Evolutionary conservation across 2,888 invertebrate genomes (phyloP).

Genomic region (Ptilodon capucinus): DNA sequence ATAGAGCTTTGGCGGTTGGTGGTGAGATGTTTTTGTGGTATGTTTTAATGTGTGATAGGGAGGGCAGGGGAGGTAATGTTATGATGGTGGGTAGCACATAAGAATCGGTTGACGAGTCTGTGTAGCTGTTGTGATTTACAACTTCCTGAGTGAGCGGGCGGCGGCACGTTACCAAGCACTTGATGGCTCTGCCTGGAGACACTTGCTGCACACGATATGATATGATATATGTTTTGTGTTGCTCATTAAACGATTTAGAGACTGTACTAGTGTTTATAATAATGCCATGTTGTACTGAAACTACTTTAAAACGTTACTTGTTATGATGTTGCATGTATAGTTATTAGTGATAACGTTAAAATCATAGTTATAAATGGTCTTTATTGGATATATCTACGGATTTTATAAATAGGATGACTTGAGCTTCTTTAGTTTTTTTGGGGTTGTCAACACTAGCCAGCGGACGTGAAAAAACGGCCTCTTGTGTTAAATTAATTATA

Average conservation of each 20-base stretch:
- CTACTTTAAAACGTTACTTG: too few species aligned
- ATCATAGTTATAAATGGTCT: too few species aligned
- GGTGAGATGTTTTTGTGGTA: slow-evolving; percentile 14
- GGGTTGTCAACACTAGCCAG: too few species aligned
- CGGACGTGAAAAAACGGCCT: too few species aligned
- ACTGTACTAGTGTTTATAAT: too few species aligned
- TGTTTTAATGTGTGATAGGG: slow-evolving; percentile 9
- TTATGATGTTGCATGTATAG: too few species aligned
- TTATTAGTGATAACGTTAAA: too few species aligned
- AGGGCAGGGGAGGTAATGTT: slow-evolving; percentile 34
- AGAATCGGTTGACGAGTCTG: slow-evolving; percentile 57
- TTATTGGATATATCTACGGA: too few species aligned
- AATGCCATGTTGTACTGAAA: not conserved
- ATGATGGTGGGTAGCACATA: slow-evolving; percentile 42
- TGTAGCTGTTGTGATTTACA: slow-evolving; percentile 68
- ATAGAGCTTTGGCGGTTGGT: slow-evolving; percentile 28
- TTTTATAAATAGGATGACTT: too few species aligned
- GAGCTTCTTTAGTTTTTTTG: too few species aligned
- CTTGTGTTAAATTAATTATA: too few species aligned
- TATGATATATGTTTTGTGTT: slow-evolving; percentile 8
- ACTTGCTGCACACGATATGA: slow-evolving; percentile 28
- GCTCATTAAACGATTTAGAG: not conserved
- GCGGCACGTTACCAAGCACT: slow-evolving; percentile 54
- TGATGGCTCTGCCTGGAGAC: slow-evolving; percentile 45
- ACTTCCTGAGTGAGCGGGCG: slow-evolving; percentile 65